Base-by-base conservation (phyloP, 2,888 invertebrate genomes). In the Ichneumon xanthorius region DNA sequence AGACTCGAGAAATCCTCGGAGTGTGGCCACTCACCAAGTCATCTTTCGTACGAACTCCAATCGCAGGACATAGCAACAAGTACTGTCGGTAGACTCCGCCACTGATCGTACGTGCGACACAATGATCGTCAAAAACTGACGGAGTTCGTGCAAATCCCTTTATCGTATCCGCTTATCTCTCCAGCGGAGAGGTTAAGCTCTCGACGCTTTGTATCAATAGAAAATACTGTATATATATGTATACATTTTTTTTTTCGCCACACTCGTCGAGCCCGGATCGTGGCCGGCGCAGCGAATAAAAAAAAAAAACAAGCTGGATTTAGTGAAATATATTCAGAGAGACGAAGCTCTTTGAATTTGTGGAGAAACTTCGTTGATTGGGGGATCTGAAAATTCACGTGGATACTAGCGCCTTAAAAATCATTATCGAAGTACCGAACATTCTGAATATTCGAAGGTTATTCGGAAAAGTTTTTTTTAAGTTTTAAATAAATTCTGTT, bases 21-120 rank as follows among this genome's bases (percentile, higher is more conserved):
- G 61, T 30, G 30, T 6, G 6, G 7, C 30, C 14, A 84, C 85
- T 88, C 81, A 89, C 89, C 89, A 89, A 75, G 89, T 89, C 88
- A 88, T 89, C 58, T 84, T 82, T 55, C n/a, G 22, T 55, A 5
- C 30, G 76, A 19, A 33, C 53, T 70, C 26, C 40, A 40, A 68
- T 30, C 48, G 1, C 11, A 33, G 50, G 40, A 30, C 73, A 63
- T 65, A 55, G 26, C 67, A 71, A 45, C 67, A 63, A 63, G n/a
- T 63, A 63, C 30, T 26, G 30, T 26, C 6, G 7, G 30, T 63
- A 63, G 5, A 2, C 30, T 63, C 2, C 5, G 63, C 14, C 16
- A 63, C 63, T 63, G 16, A 63, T 63, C 33, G 33, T 6, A 33
- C 1, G 5, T 63, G 26, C 63, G 6, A 33, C 30, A 11, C 22